Conservation (phyloP, 53 echinoderm and acorn worm genomes). For the Zoroaster sp. region DNA sequence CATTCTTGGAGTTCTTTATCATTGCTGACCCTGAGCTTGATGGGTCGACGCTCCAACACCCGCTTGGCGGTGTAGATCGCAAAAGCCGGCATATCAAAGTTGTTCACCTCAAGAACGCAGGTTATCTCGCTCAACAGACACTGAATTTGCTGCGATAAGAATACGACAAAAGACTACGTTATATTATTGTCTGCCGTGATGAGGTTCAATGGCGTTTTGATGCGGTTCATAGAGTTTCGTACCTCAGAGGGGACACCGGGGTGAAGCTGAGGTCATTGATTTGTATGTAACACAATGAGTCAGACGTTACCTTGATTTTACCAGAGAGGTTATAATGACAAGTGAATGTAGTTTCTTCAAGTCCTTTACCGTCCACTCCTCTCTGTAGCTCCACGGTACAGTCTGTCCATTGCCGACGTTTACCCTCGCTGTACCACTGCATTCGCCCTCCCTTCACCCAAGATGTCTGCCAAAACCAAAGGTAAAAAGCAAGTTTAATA, state of each 20-base stretch:
- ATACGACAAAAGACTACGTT: neutral
- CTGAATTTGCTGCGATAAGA: constrained; percentile 64
- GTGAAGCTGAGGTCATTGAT: no score
- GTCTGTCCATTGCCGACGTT: constrained; percentile 86
- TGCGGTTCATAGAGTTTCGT: no score
- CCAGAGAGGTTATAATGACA: constrained; percentile 73
- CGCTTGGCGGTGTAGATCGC: constrained; percentile 94
- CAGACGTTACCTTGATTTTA: constrained; percentile 65
- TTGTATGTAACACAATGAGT: no score
- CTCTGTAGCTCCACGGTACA: constrained; percentile 91
- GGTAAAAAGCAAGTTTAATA: no score
- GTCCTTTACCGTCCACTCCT: constrained; percentile 69
- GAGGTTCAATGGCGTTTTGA: no score
- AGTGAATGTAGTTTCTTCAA: constrained; percentile 75
- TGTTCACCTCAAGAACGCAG: constrained; percentile 74
- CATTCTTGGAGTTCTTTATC: constrained; percentile 91
- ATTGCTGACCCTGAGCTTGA: constrained; percentile 68
- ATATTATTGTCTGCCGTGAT: no score
- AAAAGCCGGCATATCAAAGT: constrained; percentile 74
- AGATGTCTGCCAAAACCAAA: constrained; percentile 68
- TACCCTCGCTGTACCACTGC: constrained; percentile 85
- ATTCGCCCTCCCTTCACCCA: constrained; percentile 96
- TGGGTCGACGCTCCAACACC: constrained; percentile 74
- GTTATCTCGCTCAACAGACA: constrained; percentile 83
- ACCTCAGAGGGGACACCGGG: no score